A percentile compares a stretch with the other conserved stretches of the same genome.
Evolutionary conservation across 2,888 invertebrate genomes (phyloP).

Genomic region (Flexamia atlantica): DNA sequence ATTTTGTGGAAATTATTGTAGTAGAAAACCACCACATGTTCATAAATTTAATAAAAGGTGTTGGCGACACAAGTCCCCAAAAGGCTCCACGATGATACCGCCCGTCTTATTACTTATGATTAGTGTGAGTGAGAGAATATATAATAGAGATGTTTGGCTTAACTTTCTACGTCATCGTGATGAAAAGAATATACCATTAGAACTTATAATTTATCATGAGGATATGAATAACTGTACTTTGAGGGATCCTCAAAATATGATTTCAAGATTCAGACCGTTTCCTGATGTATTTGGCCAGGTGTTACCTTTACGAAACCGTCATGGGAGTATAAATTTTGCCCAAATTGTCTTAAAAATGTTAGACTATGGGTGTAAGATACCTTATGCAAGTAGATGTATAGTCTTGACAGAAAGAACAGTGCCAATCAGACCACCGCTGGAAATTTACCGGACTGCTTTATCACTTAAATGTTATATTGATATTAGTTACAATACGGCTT

Average conservation of each 20-base stretch:
- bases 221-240: constrained; percentile 18
- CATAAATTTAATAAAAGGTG: neutral
- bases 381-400: neutral
- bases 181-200: neutral
- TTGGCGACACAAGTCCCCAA: neutral
- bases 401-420: constrained; percentile 4
- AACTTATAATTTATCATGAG: constrained; percentile 10
- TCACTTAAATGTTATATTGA: too few relatives aligned
- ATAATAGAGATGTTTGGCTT: neutral
- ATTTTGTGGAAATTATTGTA: neutral
- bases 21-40: neutral
- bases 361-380: constrained; percentile 27
- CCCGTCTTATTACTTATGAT: neutral
- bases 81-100: neutral
- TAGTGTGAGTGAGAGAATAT: neutral
- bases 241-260: constrained; percentile 10
- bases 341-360: neutral
- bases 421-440: too few relatives aligned
- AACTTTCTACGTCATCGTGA: neutral
- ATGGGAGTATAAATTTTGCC: constrained; percentile 36
- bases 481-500: too few relatives aligned
- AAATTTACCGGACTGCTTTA: too few relatives aligned
- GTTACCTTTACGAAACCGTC: neutral
- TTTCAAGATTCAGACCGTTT: constrained; percentile 47
- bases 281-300: neutral